Evolutionary conservation across 2,888 invertebrate species (phyloP), one percentile per base, ranked within the genome.

Genomic region (Synanthedon andrenaeformis): DNA sequence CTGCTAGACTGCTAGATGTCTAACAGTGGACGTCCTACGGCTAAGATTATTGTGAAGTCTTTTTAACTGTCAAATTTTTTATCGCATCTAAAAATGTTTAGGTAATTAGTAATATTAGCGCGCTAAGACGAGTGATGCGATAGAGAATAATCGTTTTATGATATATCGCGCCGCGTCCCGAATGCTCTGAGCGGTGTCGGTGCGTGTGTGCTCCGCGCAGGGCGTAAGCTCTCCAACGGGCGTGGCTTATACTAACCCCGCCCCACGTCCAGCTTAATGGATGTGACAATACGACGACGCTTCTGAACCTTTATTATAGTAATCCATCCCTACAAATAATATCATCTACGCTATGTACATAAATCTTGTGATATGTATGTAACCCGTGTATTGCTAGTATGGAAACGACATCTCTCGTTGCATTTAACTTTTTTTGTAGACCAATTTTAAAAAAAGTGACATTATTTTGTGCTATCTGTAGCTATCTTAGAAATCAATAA

Each of bases 231-330:
- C 14, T 12, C 6, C 49, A 5, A 3, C 12, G 65, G 68, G 81
- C 81, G 81, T 79, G 74, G 81, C 69, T 74, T 55, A 6, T 1
- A 52, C 53, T 53, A n/a, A 53, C 70, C 71, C 58, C 79, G 79
- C 77, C 82, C 83, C 72, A 67, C 59, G 67, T 59, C 66, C 58
- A 68, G 67, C 71, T 76, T 85, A 84, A 83, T 86, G 82, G 83
- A 83, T 82, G 79, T 86, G 83, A 86, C 83, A 85, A 86, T 77
- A 81, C 77, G 82, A 79, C 81, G 49, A 49, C 17, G 12, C 80
- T 80, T 81, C 82, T 79, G 70, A 77, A 78, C 66, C 61, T 69
- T 68, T 67, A 71, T 63, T 64, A 68, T 73, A 80, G 76, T 82
- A 83, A 82, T 82, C 83, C 78, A 76, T 76, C 72, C 77, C 70